Percentiles rank a stretch among this genome's conserved stretches.
Evolutionary conservation across 2,888 invertebrate genomes (phyloP).

Genomic region (Acronicta leporina): DNA sequence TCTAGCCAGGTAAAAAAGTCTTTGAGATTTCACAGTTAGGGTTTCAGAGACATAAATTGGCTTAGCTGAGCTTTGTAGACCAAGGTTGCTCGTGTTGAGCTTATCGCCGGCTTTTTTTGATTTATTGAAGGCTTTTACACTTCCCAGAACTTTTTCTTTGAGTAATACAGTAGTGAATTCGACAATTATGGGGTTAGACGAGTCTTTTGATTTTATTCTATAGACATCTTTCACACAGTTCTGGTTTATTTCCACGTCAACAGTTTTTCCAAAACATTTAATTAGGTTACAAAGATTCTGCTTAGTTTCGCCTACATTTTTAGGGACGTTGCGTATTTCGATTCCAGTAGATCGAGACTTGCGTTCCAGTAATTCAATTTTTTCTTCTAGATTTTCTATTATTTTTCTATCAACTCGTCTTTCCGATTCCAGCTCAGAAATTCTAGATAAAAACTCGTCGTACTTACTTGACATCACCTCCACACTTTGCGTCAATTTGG

Average conservation of each 20-base stretch:
- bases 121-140: not conserved
- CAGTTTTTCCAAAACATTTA: not conserved
- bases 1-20: constrained; percentile 11
- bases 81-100: not conserved
- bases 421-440: not conserved
- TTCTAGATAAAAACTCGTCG: constrained; percentile 1
- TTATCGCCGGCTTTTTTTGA: not conserved
- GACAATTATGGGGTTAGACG: constrained; percentile 5
- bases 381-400: not conserved
- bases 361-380: constrained; percentile 1
- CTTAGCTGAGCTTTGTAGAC: not conserved
- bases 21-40: constrained; percentile 5
- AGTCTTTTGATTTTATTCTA: constrained; percentile 8
- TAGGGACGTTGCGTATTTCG: constrained; percentile 2
- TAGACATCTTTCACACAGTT: constrained; percentile 7
- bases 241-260: not conserved
- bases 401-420: not conserved
- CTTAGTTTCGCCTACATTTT: not conserved
- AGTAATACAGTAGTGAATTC: constrained; percentile 1
- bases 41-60: constrained; percentile 5
- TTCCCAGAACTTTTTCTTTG: not conserved
- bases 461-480: constrained; percentile 3
- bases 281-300: not conserved
- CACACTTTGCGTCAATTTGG: not conserved
- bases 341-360: constrained; percentile 2